Evolutionary conservation across 1,140 invertebrate species (phyloP), one percentile per base, ranked within the genome.

Genomic region (Eurosta solidaginis): DNA sequence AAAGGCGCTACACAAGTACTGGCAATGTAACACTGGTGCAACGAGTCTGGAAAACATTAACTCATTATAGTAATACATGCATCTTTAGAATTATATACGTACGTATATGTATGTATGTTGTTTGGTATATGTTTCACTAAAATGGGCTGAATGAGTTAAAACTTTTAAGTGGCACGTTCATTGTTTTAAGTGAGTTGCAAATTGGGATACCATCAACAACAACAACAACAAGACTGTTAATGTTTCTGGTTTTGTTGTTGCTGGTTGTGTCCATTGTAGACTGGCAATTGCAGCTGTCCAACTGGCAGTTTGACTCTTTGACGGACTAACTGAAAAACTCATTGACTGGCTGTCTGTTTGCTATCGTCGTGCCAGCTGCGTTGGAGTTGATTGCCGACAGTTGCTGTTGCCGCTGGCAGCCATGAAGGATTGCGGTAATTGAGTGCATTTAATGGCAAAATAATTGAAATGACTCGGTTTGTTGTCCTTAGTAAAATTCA

Each of bases 401-500:
- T 2, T n/a, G 22, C 4, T 68, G 59, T 68, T 68, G 59, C 59
- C 33, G 36, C 5, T n/a, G 59, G 59, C 36, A 68, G n/a, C 59
- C 33, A 20, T 68, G 59, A 68, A 68, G 59, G 59, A 36, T 20
- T 68, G 59, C 7, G 59, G 33, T 68, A 68, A 68, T 68, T 68
- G 59, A 68, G 59, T 42, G 59, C 59, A 68, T 68, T 68, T 68
- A 68, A 68, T 68, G 59, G 59, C 59, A 68, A 33, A 68, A 68
- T 68, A 68, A 68, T 68, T 68, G 59, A 68, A 68, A 68, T 68
- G 59, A 68, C 59, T 68, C 59, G 59, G 59, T 68, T 68, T 68
- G 59, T 68, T 68, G 59, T 68, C 59, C 59, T 40, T 68, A 36
- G 59, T 40, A 68, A 68, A n/a, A n/a, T n/a, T n/a, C n/a, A n/a